A percentile compares a stretch with the other conserved stretches of the same genome.
Evolutionary conservation across 2,888 invertebrate species (phyloP).

Genomic region (Rhamphomyia laevipes): DNA sequence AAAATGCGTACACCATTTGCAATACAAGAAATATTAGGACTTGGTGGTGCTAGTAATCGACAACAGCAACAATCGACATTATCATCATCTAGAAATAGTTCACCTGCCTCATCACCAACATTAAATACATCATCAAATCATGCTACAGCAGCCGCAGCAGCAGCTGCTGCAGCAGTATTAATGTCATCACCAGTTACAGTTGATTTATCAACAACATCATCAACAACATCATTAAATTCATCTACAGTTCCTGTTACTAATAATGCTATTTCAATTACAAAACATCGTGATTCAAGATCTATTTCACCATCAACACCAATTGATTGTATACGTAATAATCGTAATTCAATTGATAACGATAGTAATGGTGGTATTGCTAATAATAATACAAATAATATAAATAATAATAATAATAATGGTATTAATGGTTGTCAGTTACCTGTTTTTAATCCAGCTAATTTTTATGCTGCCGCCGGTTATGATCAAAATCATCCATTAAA

Average conservation of each 20-base stretch:
- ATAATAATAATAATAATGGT: not conserved
- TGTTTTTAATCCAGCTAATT: conserved; percentile 36
- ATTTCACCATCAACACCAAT: conserved; percentile 1
- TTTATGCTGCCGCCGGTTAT: conserved; percentile 35
- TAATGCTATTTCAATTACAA: conserved; percentile 13
- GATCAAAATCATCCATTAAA: conserved; percentile 32
- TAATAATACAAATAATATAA: not conserved
- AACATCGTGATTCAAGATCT: conserved; percentile 6
- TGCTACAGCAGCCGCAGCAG: conserved; percentile 20
- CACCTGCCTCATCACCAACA: conserved; percentile 10
- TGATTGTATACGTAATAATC: not conserved
- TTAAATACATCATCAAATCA: conserved; percentile 15
- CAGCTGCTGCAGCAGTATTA: conserved; percentile 30
- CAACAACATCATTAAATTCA: not conserved
- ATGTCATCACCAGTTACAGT: conserved; percentile 1
- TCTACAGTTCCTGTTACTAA: conserved; percentile 2
- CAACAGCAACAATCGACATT: conserved; percentile 22
- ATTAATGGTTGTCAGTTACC: conserved; percentile 36
- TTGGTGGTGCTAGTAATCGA: conserved; percentile 24
- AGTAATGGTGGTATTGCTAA: not conserved
- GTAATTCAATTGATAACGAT: not conserved
- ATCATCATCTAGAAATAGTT: conserved; percentile 14
- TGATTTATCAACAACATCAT: conserved; percentile 5
- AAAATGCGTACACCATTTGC: conserved; percentile 38
- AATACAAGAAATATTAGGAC: conserved; percentile 35